These are phyloP conservation scores for Candidula unifasciata DNA, from an alignment of 2,888 invertebrate genomes.

Conservation along the genomic window DNA sequence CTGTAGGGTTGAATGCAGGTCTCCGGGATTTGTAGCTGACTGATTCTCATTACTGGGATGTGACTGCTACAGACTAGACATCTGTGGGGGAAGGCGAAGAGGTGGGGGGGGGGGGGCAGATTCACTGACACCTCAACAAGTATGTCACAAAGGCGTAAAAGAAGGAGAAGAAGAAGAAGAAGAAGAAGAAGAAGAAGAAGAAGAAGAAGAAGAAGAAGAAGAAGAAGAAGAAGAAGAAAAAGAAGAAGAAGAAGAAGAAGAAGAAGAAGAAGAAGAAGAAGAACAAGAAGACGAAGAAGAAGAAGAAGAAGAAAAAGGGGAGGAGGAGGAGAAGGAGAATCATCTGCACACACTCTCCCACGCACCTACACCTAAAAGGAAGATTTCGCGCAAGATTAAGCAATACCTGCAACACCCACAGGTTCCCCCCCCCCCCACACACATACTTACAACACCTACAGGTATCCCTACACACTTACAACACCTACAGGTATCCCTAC, in stretches of 20 bases:
- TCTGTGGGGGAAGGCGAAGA: neutral
- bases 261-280: conserved; percentile 17
- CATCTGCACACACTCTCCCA: too few relatives aligned
- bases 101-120: conserved; percentile 6
- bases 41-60: too few relatives aligned
- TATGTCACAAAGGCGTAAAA: conserved; percentile 5
- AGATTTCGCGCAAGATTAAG: too few relatives aligned
- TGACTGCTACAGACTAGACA: too few relatives aligned
- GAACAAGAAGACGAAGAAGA: too few relatives aligned
- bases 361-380: too few relatives aligned
- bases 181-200: too few relatives aligned
- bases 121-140: neutral
- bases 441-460: neutral
- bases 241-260: conserved; percentile 18
- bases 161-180: neutral
- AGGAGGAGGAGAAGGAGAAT: neutral
- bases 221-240: neutral
- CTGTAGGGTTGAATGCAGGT: too few relatives aligned
- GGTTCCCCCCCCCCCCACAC: neutral
- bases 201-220: conserved; percentile 20
- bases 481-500: neutral
- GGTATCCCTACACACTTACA: neutral
- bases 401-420: neutral
- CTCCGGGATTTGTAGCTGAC: too few relatives aligned
- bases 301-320: neutral